Evolutionary conservation across 2,113 vertebrate genomes (phyloP).

Genomic region (Rhinolophus ferrumequinum): DNA sequence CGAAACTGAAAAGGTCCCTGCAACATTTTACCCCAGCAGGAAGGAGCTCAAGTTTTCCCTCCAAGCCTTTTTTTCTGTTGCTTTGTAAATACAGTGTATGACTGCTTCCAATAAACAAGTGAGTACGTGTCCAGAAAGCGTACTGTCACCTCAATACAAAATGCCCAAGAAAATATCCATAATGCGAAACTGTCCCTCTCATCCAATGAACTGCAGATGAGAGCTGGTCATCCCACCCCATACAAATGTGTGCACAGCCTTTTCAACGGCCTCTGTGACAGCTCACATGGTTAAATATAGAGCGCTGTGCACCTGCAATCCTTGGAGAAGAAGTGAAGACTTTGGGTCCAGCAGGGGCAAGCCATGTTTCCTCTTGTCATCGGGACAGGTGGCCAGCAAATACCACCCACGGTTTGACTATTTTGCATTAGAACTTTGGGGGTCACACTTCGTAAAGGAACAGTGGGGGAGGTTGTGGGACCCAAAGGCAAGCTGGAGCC

Average conservation of each 20-base stretch:
- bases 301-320: conserved; percentile 22
- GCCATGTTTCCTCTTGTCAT: conserved; percentile 60
- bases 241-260: not conserved
- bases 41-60: conserved; percentile 28
- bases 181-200: not conserved
- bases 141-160: not conserved
- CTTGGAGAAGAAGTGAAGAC: conserved; percentile 65
- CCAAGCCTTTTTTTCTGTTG: not conserved
- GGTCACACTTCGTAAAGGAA: conserved; percentile 25
- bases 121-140: not conserved
- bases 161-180: not conserved
- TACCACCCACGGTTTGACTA: not conserved
- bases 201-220: not conserved
- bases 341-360: conserved; percentile 1
- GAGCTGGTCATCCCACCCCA: not conserved
- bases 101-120: conserved; percentile 12
- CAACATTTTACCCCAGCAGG: not conserved
- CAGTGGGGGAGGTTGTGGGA: not conserved
- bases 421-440: conserved; percentile 55
- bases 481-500: not conserved
- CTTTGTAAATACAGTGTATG: not conserved
- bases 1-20: not conserved
- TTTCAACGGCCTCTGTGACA: not conserved
- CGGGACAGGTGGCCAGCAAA: conserved; percentile 50
- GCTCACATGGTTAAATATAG: conserved; percentile 45